These are phyloP conservation scores for Calephelis virginiensis DNA, from an alignment of 1,140 invertebrate species.

Conservation along the genomic window DNA sequence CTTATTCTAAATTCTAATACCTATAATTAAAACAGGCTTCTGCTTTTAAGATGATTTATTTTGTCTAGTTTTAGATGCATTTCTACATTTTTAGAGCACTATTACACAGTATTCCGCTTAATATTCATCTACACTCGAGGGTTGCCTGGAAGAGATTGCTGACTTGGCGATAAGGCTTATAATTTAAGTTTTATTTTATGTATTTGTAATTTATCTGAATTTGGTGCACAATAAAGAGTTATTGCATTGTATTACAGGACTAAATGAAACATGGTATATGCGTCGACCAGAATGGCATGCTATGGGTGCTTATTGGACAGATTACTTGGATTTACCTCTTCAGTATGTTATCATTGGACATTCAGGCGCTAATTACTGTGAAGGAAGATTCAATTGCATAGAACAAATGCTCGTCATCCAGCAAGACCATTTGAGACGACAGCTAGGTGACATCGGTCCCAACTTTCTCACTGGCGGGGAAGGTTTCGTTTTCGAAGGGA, in stretches of 20 bases:
- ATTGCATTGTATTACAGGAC: slow-evolving; percentile 40
- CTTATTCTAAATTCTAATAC: too few species aligned
- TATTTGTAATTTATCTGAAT: too few species aligned
- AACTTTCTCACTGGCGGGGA: slow-evolving; percentile 58
- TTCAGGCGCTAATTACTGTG: slow-evolving; percentile 43
- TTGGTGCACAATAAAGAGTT: too few species aligned
- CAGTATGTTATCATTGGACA: slow-evolving; percentile 56
- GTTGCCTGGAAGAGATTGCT: too few species aligned
- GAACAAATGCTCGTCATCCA: slow-evolving; percentile 48
- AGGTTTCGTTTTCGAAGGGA: slow-evolving; percentile 34
- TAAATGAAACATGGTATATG: slow-evolving; percentile 58
- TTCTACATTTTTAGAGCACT: too few species aligned
- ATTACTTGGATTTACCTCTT: slow-evolving; percentile 45
- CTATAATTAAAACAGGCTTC: too few species aligned
- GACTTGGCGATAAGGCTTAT: too few species aligned
- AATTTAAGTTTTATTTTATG: too few species aligned
- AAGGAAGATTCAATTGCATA: slow-evolving; percentile 46
- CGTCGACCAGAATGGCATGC: slow-evolving; percentile 61
- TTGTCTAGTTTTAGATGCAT: too few species aligned
- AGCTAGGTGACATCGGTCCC: slow-evolving; percentile 52
- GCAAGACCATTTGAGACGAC: slow-evolving; percentile 43
- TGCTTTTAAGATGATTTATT: too few species aligned
- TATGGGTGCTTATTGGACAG: slow-evolving; percentile 38
- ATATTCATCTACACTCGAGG: too few species aligned
- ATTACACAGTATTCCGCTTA: too few species aligned